These are phyloP conservation scores for Epinotia nisella DNA, from an alignment of 2,888 invertebrate genomes.

Conservation along the genomic window DNA sequence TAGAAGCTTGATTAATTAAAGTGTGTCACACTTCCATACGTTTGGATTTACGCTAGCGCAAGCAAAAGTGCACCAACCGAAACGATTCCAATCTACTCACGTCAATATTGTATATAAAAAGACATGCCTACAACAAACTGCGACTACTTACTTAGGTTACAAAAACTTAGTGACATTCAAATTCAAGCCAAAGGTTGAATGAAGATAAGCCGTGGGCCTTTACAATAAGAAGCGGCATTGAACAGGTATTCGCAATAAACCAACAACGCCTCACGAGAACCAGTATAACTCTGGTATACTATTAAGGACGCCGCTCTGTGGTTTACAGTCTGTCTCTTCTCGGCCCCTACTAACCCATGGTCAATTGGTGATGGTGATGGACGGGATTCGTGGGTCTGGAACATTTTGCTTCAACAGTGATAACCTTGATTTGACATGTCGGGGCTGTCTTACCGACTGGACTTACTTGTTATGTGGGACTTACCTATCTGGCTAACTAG, in stretches of 20 bases:
- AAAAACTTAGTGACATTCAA: conserved; percentile 1
- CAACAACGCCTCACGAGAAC: neutral
- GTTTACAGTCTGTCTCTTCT: no score
- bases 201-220: conserved; percentile 1
- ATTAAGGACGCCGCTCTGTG: no score
- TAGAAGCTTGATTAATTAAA: neutral
- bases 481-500: no score
- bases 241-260: neutral
- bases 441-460: no score
- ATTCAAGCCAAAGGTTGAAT: conserved; percentile 5
- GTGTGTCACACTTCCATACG: neutral
- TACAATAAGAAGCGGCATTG: neutral
- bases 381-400: no score
- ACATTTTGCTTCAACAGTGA: no score
- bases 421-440: no score
- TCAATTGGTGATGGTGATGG: no score
- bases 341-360: no score
- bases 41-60: neutral
- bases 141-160: neutral
- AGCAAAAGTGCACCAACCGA: neutral
- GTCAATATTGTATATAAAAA: neutral
- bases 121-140: neutral
- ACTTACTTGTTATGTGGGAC: no score
- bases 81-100: neutral
- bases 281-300: neutral